Conservation (phyloP, 2,113 vertebrate genomes). For the Callaeas wilsoni region DNA sequence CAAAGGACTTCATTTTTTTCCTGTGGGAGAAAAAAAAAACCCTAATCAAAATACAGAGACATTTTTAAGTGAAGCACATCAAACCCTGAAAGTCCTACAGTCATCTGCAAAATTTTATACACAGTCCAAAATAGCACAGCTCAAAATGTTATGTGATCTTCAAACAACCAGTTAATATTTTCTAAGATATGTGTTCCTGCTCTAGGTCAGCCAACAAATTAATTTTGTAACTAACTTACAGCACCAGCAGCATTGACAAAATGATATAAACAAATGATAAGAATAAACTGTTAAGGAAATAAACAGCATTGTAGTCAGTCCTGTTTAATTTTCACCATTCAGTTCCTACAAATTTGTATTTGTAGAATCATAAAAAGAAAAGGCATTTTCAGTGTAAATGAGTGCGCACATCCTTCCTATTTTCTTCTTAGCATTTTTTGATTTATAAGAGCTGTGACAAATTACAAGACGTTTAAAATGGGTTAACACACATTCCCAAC, state of each 20-base stretch:
- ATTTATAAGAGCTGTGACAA: neutral
- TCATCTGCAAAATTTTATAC: neutral
- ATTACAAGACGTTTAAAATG: neutral
- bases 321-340: neutral
- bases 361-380: neutral
- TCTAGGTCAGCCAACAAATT: neutral
- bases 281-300: neutral
- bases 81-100: neutral
- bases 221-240: neutral
- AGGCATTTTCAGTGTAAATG: neutral
- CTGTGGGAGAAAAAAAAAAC: slow-evolving; percentile 6
- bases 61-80: neutral
- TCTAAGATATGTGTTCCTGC: neutral
- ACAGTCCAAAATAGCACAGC: neutral
- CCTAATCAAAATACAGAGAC: neutral
- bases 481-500: neutral
- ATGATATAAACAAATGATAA: neutral
- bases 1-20: slow-evolving; percentile 67
- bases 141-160: neutral
- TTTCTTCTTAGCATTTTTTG: neutral
- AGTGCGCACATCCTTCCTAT: neutral
- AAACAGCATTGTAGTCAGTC: neutral
- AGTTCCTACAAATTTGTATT: neutral
- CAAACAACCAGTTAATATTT: neutral
- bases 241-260: neutral